Conservation (phyloP, 2,888 invertebrate species). For the Falcaria lacertinaria region DNA sequence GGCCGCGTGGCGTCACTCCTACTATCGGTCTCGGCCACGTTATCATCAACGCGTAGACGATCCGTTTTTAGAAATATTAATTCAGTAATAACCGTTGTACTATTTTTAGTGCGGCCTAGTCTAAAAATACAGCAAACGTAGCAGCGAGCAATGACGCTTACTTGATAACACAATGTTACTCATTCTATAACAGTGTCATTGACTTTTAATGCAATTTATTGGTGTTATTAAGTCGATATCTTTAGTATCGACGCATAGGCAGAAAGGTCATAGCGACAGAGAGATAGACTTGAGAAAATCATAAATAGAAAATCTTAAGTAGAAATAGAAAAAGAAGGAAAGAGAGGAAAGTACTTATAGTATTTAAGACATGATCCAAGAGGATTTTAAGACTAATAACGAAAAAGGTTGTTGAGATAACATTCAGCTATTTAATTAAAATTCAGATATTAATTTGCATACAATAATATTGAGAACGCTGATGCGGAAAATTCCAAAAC, state of each 20-base stretch:
- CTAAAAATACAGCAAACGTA: conserved; percentile 70
- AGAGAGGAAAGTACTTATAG: no score
- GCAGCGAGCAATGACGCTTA: conserved; percentile 62
- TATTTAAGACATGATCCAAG: no score
- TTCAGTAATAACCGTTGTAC: conserved; percentile 76
- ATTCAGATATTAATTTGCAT: no score
- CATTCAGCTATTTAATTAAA: no score
- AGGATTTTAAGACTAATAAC: no score
- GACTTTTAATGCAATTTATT: conserved; percentile 65
- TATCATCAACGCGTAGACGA: conserved; percentile 70
- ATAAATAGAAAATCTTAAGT: no score
- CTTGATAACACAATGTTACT: conserved; percentile 73
- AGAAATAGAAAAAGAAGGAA: no score
- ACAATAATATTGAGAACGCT: no score
- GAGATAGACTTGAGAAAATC: conserved; percentile 5
- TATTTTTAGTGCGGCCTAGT: conserved; percentile 77
- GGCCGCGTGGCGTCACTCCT: conserved; percentile 53
- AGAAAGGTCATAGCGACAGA: conserved; percentile 34
- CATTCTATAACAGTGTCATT: conserved; percentile 65
- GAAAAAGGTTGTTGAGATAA: no score
- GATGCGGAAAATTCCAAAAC: no score
- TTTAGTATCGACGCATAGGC: conserved; percentile 43
- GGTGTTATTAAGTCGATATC: conserved; percentile 31
- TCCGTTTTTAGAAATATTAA: conserved; percentile 80
- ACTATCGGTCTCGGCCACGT: conserved; percentile 66